These are phyloP conservation scores for pig (Sus scrofa) DNA, from an alignment of 2,113 vertebrate genomes.

Conservation along the genomic window T2T-Sscrofa CM000819.6:21344001-21344500, in stretches of 20 bases:
- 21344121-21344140: not conserved
- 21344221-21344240: not conserved
- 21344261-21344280: constrained; percentile 47
- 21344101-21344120: not conserved
- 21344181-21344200: not conserved
- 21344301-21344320: not conserved
- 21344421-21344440: not conserved
- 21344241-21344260: constrained; percentile 10
- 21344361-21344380: not conserved
- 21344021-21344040: not conserved
- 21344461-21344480: not conserved
- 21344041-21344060: not conserved
- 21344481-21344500: not conserved
- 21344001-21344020: not conserved
- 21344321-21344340: not conserved
- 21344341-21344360: not conserved
- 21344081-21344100: not conserved
- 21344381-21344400: not conserved
- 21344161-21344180: not conserved
- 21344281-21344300: not conserved
- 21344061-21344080: not conserved
- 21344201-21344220: constrained; percentile 47
- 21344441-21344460: not conserved
- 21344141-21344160: not conserved
- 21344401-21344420: not conserved